Evolutionary conservation across 2,888 invertebrate genomes (phyloP), one percentile per base, ranked within the genome.

Genomic region (Catonia carolina): DNA sequence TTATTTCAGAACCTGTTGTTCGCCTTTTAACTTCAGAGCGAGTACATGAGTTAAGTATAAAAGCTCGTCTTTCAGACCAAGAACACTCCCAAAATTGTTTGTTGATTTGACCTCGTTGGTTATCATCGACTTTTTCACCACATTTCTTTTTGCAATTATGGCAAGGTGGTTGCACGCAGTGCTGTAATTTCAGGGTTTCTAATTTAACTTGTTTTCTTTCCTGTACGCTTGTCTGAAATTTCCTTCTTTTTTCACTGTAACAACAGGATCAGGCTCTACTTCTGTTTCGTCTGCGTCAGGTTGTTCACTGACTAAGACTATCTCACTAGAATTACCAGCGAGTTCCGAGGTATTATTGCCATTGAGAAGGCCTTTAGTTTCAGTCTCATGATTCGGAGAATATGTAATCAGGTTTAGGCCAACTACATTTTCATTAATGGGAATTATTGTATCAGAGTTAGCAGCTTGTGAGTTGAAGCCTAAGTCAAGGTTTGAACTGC

Each of bases 201-300:
- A 22, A 49, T 49, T 49, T 49, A 23, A 49, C 31, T 49, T 49
- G 23, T 31, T 49, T 49, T 27, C 49, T 49, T 49, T 49, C 27
- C 23, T 27, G 14, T n/a, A 49, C 14, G 31, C 49, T 49, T 27
- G 15, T 31, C 23, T 49, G 14, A 49, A 27, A 49, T 49, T 31
- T 49, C 31, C 31, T 49, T 31, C 23, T 23, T 49, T 49, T 49
- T 18, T 15, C 15, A n/a, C n/a, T n/a, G n/a, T n/a, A n/a, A n/a
- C n/a, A n/a, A n/a, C n/a, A n/a, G n/a, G n/a, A n/a, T n/a, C n/a
- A n/a, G n/a, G n/a, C n/a, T n/a, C n/a, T n/a, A n/a, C n/a, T n/a
- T n/a, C n/a, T n/a, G n/a, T n/a, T n/a, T n/a, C n/a, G n/a, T n/a
- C n/a, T n/a, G n/a, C n/a, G n/a, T n/a, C n/a, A n/a, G n/a, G n/a